Evolutionary conservation across 2,797 vertebrate species (phyloP).

Genomic region (Macropodus opercularis): DNA sequence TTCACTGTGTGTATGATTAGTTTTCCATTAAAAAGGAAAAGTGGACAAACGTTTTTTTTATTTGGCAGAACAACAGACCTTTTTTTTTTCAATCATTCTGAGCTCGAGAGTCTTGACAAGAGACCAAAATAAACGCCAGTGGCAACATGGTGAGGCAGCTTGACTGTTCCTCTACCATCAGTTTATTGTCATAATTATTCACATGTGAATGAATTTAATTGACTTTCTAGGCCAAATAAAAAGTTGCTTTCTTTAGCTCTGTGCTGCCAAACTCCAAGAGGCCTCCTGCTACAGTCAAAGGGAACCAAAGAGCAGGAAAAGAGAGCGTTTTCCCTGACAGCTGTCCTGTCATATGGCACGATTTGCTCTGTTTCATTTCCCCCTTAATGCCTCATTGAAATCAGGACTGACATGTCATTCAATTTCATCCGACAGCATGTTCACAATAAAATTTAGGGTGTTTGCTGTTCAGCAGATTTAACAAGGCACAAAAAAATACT

Average conservation of each 20-base stretch:
- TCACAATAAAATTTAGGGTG: constrained; percentile 2
- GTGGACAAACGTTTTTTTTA: constrained; percentile 14
- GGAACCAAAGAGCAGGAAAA: constrained; percentile 49
- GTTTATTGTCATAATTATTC: constrained; percentile 48
- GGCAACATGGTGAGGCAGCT: constrained; percentile 25
- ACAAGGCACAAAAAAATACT: neutral
- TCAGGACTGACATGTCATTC: constrained; percentile 45
- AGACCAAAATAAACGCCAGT: constrained; percentile 21
- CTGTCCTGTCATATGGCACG: constrained; percentile 70
- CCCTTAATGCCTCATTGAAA: constrained; percentile 56
- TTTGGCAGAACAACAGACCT: constrained; percentile 36
- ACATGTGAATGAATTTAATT: constrained; percentile 57
- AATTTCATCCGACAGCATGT: constrained; percentile 31
- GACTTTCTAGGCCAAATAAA: constrained; percentile 53
- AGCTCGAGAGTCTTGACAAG: constrained; percentile 27
- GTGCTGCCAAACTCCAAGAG: constrained; percentile 42
- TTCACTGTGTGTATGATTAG: constrained; percentile 4
- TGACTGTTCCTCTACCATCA: constrained; percentile 35
- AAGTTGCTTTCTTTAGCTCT: constrained; percentile 34
- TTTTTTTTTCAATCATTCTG: constrained; percentile 32
- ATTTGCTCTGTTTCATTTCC: constrained; percentile 55
- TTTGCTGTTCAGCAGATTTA: constrained; percentile 15
- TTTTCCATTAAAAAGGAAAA: constrained; percentile 6
- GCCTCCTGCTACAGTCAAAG: constrained; percentile 52
- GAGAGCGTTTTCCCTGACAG: constrained; percentile 60